These are phyloP conservation scores for Heliconius ethilla DNA, from an alignment of 2,888 invertebrate genomes.

Conservation along the genomic window DNA sequence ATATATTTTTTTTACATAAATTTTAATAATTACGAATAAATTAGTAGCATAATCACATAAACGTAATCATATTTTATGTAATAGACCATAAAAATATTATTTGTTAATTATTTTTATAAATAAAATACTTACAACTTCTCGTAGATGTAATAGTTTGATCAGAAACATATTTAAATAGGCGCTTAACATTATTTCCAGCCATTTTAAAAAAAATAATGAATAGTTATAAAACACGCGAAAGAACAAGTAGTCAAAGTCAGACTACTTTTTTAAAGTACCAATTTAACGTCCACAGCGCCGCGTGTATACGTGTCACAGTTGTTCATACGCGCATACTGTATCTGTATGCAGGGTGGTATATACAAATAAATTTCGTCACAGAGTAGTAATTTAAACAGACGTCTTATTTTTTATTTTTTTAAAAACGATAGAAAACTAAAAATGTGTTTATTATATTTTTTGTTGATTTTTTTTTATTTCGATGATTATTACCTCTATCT, in stretches of 20 bases:
- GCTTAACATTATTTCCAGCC: constrained; percentile 64
- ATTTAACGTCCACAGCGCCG: constrained; percentile 32
- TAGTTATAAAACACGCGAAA: constrained; percentile 42
- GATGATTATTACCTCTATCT: not conserved
- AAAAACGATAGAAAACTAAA: not conserved
- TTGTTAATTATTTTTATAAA: not conserved
- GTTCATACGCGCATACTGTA: constrained; percentile 21
- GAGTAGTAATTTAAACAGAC: constrained; percentile 11
- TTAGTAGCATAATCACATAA: not conserved
- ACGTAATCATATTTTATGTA: not conserved
- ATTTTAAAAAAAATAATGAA: constrained; percentile 48
- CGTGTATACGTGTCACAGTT: constrained; percentile 41
- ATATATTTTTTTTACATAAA: not conserved
- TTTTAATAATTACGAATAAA: not conserved
- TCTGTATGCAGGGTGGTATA: constrained; percentile 21
- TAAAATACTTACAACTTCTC: constrained; percentile 68
- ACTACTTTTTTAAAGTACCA: constrained; percentile 30
- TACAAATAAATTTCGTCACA: constrained; percentile 31
- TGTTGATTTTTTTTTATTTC: not conserved
- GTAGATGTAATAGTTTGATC: constrained; percentile 55
- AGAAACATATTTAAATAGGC: constrained; percentile 65
- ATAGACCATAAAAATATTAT: not conserved
- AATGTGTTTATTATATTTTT: not conserved
- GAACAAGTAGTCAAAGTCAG: constrained; percentile 37
- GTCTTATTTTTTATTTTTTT: not conserved